Conservation (phyloP, 2,888 invertebrate species). For the Lepeophtheirus nordmannii region DNA sequence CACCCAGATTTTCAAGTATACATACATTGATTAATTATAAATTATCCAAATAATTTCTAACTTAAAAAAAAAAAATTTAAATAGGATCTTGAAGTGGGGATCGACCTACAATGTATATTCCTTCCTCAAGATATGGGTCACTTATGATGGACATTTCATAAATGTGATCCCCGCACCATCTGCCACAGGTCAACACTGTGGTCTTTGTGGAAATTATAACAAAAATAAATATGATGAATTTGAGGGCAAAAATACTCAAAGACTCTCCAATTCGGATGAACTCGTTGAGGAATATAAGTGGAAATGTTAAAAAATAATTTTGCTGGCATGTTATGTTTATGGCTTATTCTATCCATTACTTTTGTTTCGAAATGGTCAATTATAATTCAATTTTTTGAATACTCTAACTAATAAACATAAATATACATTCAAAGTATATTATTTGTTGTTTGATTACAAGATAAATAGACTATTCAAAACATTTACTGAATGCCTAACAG, state of each 20-base stretch:
- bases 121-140: constrained; percentile 17
- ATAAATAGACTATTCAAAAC: too few relatives aligned
- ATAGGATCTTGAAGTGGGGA: constrained; percentile 21
- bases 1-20: constrained; percentile 12
- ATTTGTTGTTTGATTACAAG: too few relatives aligned
- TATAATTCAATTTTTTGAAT: too few relatives aligned
- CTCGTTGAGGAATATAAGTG: constrained; percentile 20
- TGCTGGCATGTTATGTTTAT: not conserved
- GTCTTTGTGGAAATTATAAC: constrained; percentile 23
- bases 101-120: constrained; percentile 16
- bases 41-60: not conserved
- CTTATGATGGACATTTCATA: constrained; percentile 10
- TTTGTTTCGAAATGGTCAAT: too few relatives aligned
- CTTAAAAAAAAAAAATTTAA: not conserved
- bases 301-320: constrained; percentile 10
- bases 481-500: too few relatives aligned
- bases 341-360: too few relatives aligned
- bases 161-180: constrained; percentile 19
- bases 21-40: not conserved
- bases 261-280: not conserved
- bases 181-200: constrained; percentile 18
- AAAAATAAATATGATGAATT: constrained; percentile 19
- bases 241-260: not conserved
- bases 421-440: too few relatives aligned
- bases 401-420: too few relatives aligned